Conservation (phyloP, 2,797 vertebrate genomes). For the Passerculus sandwichensis region DNA sequence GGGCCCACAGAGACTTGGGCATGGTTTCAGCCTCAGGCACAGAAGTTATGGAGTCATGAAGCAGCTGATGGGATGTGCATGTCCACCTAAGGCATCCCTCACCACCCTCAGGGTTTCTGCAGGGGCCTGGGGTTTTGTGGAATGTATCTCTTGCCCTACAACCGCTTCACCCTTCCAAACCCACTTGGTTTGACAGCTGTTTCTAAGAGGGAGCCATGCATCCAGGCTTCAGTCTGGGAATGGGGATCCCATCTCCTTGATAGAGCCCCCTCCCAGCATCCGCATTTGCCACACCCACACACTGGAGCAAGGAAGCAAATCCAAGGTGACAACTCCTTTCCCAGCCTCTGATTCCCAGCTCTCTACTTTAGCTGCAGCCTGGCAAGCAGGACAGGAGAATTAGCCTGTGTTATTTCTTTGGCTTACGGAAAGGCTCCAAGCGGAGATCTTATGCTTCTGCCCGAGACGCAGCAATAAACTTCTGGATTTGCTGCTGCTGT, state of each 20-base stretch:
- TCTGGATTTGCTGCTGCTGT: slow-evolving; percentile 10
- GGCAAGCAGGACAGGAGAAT: neutral
- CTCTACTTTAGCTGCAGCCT: neutral
- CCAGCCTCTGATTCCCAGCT: neutral
- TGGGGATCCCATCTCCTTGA: neutral
- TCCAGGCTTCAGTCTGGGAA: neutral
- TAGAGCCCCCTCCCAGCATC: neutral
- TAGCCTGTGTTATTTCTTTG: neutral
- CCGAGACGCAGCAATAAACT: neutral
- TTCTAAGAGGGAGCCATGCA: neutral
- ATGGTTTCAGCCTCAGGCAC: neutral
- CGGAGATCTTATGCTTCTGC: neutral
- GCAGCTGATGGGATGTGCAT: accelerated
- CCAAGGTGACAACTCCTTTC: neutral
- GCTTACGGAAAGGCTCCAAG: neutral
- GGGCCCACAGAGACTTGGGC: neutral
- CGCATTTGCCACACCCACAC: accelerated
- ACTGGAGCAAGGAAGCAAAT: neutral
- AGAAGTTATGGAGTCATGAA: neutral
- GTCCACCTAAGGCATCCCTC: neutral
- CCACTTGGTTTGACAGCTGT: neutral
- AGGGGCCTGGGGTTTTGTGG: neutral
- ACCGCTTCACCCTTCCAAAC: neutral
- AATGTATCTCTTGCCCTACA: neutral
- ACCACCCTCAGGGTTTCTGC: neutral